Base-by-base conservation (phyloP, 2,888 invertebrate genomes). In the Clistopyga incitator region DNA sequence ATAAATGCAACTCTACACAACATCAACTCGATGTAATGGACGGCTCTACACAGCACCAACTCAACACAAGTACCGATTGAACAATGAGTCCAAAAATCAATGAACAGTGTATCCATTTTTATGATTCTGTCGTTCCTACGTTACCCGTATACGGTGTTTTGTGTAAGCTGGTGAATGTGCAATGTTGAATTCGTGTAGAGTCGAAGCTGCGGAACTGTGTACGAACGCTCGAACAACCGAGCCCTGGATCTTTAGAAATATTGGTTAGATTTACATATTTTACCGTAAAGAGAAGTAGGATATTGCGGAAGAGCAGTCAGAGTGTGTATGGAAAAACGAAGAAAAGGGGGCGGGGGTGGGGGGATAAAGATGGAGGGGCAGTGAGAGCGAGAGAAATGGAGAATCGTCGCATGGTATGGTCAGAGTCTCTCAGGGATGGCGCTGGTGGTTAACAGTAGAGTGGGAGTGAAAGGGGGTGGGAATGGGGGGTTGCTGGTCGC, bases 221-320 rank as follows among this genome's bases (percentile, higher is more conserved):
- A 75, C 79, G 77, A 78, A 82, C 84, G 86, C 81, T 84, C 81
- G 81, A 83, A 82, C 84, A 67, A 65, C 79, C 80, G 87, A 86
- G 86, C 75, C 86, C 84, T 84, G 90, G 90, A 90, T 91, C 91
- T 92, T 92, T 91, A 91, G 90, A 92, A 92, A 92, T 92, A 92
- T 92, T 91, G 92, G 92, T 91, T 92, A 91, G 92, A 92, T 92
- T 92, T 92, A 90, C 92, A 92, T 92, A 91, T 92, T 92, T 92
- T 91, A 92, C 90, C 87, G 90, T 90, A 90, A 91, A 91, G 90
- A 91, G 90, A 89, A 88, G 87, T 86, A 78, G 82, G 81, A 82
- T 61, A 71, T 85, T 86, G 84, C 84, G 87, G 87, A 71, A 61
- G 85, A 77, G 85, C 38, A 29, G 34, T 38, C 34, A 78, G 42